phyloP scores from a whole-genome alignment of 2,113 vertebrate genomes.

The Pelusios castaneus region DNA sequence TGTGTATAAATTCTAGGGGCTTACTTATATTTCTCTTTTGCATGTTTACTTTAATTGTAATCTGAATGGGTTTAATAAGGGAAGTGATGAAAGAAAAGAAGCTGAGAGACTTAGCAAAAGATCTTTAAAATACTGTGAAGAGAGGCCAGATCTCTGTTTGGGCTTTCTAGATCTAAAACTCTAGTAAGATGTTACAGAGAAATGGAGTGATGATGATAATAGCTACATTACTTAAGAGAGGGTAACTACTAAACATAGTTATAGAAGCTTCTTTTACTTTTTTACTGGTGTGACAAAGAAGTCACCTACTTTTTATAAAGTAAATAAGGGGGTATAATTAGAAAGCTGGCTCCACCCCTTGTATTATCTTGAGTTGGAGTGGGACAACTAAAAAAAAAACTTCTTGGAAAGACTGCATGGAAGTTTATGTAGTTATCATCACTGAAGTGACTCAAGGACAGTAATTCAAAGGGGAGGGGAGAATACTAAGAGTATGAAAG shows the following conservation, averaged over 20 bases:
- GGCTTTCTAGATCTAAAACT: not conserved
- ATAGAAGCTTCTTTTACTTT: not conserved
- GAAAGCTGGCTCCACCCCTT: not conserved
- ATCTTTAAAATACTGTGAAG: not conserved
- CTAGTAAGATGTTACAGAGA: not conserved
- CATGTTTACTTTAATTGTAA: not conserved
- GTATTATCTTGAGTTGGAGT: rapidly evolving
- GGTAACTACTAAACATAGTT: not conserved
- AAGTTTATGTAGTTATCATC: not conserved
- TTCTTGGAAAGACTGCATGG: not conserved
- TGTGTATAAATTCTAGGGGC: not conserved
- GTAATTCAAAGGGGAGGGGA: not conserved
- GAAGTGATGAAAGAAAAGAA: not conserved
- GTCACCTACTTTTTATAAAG: not conserved
- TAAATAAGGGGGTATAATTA: not conserved
- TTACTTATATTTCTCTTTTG: not conserved
- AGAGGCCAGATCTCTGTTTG: not conserved
- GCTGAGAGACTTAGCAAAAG: not conserved
- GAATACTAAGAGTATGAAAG: not conserved
- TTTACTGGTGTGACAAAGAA: not conserved
- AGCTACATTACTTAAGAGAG: not conserved
- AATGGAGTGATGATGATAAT: not conserved
- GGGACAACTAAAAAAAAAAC: not conserved
- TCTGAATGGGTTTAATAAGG: not conserved
- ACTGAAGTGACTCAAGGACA: not conserved